Evolutionary conservation across 2,797 vertebrate genomes (phyloP), one percentile per base, ranked within the genome.

Genomic region (Pantherophis vulpinus): DNA sequence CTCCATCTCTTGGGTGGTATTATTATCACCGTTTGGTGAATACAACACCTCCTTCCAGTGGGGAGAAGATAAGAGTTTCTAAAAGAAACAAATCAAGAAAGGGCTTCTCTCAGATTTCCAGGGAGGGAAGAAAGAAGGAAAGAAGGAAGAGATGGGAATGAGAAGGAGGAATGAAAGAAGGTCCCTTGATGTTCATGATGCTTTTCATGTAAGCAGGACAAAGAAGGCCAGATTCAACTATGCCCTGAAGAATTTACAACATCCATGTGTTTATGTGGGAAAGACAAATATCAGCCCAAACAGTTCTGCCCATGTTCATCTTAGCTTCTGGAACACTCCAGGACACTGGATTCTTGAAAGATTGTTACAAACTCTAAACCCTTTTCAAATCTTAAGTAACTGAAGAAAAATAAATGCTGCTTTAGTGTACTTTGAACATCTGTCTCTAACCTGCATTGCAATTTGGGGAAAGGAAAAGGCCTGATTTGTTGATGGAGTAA

Each of bases 401-500:
- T 47, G 74, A 91, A 29, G 58, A 59, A n/a, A 90, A 86, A 86
- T 42, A 60, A 63, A 54, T 32, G n/a, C 25, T 54, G n/a, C 16
- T 86, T 66, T 47, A 32, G 25, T 20, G 25, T 90, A 7, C 29
- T 60, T 51, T 87, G 20, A 90, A n/a, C 10, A 63, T 55, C 32
- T 56, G 79, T 51, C n/a, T 63, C 74, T 47, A 12, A 86, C 32
- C 70, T n/a, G 27, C 51, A 29, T n/a, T 27, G 47, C n/a, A 66
- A 61, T 86, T 86, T n/a, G 37, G 79, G 8, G 51, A 86, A 86
- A 29, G 47, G 70, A 60, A 90, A 90, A 63, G 60, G n/a, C 79
- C 58, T 93, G 70, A 51, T 86, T 93, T 90, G 88, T 94, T 7
- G 60, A 91, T 90, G 88, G 94, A 95, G 93, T 83, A 95, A 95